These are phyloP conservation scores for Hetaerina titia DNA, from an alignment of 2,888 invertebrate genomes.

Conservation along the genomic window DNA sequence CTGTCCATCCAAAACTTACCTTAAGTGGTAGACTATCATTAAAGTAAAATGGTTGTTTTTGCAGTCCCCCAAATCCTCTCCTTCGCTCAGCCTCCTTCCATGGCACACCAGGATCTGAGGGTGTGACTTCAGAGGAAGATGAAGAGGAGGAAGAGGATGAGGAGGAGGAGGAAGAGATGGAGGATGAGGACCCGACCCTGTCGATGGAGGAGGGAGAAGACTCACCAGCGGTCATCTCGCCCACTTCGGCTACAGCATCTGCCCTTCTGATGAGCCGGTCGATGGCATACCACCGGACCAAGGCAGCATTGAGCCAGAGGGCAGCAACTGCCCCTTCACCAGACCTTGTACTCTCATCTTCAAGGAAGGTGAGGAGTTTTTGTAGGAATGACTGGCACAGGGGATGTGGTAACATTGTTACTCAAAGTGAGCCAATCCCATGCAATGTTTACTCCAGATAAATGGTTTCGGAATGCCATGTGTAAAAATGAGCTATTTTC, in stretches of 20 bases:
- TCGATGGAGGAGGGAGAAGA: conserved; percentile 69
- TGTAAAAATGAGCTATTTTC: too few species aligned
- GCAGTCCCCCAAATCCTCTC: conserved; percentile 74
- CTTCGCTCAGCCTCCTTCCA: conserved; percentile 78
- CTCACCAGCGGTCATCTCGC: conserved; percentile 68
- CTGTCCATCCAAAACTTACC: too few species aligned
- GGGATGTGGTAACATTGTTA: too few species aligned
- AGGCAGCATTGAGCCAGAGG: conserved; percentile 56
- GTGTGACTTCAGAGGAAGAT: conserved; percentile 70
- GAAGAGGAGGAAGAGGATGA: conserved; percentile 69
- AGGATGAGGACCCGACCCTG: conserved; percentile 50
- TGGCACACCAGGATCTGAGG: conserved; percentile 74
- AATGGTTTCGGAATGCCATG: too few species aligned
- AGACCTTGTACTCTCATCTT: conserved; percentile 49
- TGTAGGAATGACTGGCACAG: too few species aligned
- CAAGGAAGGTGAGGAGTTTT: conserved; percentile 16
- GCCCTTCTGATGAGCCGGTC: conserved; percentile 46
- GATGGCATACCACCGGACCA: conserved; percentile 63
- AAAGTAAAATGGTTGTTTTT: background rate
- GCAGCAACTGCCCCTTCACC: conserved; percentile 57
- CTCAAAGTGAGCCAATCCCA: too few species aligned
- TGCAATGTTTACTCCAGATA: too few species aligned
- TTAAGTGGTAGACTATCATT: too few species aligned
- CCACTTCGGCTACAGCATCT: conserved; percentile 61
- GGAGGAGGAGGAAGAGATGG: conserved; percentile 38